Evolutionary conservation across 1,140 invertebrate genomes (phyloP).

Genomic region (Zaprionus camerounensis): DNA sequence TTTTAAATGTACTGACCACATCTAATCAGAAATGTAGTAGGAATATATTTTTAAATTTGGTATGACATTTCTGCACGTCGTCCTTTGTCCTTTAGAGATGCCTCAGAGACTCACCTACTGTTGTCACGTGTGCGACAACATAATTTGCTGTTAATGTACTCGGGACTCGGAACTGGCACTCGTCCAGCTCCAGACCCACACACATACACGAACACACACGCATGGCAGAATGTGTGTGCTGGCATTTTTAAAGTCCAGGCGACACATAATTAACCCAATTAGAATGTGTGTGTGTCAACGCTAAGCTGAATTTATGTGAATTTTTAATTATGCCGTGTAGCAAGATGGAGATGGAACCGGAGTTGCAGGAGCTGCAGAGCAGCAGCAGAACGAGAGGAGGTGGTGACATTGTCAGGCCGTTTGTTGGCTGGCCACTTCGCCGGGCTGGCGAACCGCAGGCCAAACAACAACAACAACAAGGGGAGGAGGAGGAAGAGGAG

Average conservation of each 20-base stretch:
- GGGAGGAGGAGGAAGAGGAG: constrained; percentile 45
- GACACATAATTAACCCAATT: constrained; percentile 84
- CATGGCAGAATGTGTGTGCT: constrained; percentile 24
- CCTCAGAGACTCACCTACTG: constrained; percentile 28
- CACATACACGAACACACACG: constrained; percentile 10
- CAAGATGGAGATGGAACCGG: background rate
- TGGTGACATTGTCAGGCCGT: constrained; percentile 8
- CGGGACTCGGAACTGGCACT: constrained; percentile 29
- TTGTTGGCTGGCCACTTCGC: constrained; percentile 48
- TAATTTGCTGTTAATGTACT: constrained; percentile 79
- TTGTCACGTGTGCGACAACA: constrained; percentile 57
- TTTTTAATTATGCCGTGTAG: constrained; percentile 77
- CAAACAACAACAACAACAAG: constrained; percentile 50
- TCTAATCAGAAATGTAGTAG: background rate
- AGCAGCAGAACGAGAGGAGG: constrained; percentile 15
- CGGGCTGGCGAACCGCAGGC: constrained; percentile 64
- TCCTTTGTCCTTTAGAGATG: background rate
- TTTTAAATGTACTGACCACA: background rate
- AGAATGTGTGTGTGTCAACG: constrained; percentile 74
- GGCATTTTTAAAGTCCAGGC: constrained; percentile 81
- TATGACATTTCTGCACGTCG: background rate
- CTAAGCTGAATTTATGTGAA: constrained; percentile 84
- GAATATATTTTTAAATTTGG: constrained; percentile 3
- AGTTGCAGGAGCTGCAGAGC: background rate
- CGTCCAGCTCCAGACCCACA: constrained; percentile 36